These are phyloP conservation scores for Alectoris magna DNA, from an alignment of 2,797 vertebrate species.

Conservation along the genomic window DNA sequence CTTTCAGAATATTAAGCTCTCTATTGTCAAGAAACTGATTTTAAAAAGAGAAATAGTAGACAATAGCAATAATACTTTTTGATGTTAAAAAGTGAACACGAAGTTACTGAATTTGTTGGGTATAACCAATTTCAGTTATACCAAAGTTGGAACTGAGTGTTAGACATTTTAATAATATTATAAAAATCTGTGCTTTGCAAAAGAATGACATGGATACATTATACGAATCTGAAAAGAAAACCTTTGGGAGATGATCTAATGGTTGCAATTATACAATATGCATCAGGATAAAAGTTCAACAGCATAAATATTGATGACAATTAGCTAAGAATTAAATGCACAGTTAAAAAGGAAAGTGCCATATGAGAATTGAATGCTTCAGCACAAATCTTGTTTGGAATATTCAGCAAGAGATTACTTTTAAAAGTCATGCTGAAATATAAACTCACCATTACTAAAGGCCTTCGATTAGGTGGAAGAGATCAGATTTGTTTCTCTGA, in stretches of 20 bases:
- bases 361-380: conserved; percentile 71
- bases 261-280: conserved; percentile 71
- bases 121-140: not conserved
- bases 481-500: conserved; percentile 34
- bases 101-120: conserved; percentile 32
- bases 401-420: conserved; percentile 60
- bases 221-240: conserved; percentile 61
- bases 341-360: conserved; percentile 72
- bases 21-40: not conserved
- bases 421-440: conserved; percentile 25
- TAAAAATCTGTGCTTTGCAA: conserved; percentile 46
- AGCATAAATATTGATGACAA: conserved; percentile 78
- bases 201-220: conserved; percentile 42
- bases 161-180: conserved; percentile 18
- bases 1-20: not conserved
- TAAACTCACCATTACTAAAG: conserved; percentile 52
- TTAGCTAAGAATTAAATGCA: conserved; percentile 79
- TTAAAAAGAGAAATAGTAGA: not conserved
- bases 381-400: conserved; percentile 72
- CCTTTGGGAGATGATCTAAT: conserved; percentile 76
- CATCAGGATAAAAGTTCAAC: conserved; percentile 76
- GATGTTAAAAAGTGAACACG: not conserved
- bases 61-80: not conserved
- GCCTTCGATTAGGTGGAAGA: conserved; percentile 58
- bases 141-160: conserved; percentile 14